Conservation (phyloP, 2,888 invertebrate genomes). For the Macrostomum cliftonense region DNA sequence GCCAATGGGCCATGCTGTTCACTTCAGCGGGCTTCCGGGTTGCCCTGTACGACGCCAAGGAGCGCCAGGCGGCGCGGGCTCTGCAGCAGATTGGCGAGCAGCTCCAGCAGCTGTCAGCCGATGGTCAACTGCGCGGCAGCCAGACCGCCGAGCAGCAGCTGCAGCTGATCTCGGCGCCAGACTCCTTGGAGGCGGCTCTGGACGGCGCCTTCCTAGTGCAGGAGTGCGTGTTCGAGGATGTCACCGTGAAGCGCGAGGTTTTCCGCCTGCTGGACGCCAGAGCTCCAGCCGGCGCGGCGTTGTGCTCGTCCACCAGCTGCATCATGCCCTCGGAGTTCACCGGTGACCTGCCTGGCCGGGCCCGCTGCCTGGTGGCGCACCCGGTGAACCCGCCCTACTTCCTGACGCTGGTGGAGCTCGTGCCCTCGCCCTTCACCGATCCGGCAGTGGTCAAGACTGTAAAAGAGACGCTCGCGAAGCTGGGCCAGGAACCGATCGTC, state of each 20-base stretch:
- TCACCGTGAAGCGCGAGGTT: constrained; percentile 62
- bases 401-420: constrained; percentile 75
- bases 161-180: constrained; percentile 54
- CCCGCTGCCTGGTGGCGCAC: constrained; percentile 47
- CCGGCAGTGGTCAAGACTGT: constrained; percentile 55
- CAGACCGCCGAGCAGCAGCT: constrained; percentile 57
- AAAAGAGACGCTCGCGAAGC: constrained; percentile 58
- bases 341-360: constrained; percentile 53
- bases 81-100: constrained; percentile 55
- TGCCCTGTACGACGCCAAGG: constrained; percentile 51
- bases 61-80: constrained; percentile 20
- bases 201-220: constrained; percentile 49
- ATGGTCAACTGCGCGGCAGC: constrained; percentile 53
- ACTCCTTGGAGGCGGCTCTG: constrained; percentile 51
- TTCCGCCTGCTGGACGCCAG: constrained; percentile 55
- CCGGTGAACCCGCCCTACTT: constrained; percentile 94
- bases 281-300: constrained; percentile 42
- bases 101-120: constrained; percentile 19
- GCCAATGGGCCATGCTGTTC: constrained; percentile 91
- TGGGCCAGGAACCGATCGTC: constrained; percentile 74
- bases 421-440: constrained; percentile 80
- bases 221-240: constrained; percentile 77
- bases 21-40: constrained; percentile 73
- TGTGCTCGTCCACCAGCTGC: constrained; percentile 82
- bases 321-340: constrained; percentile 71